Evolutionary conservation across 1,140 invertebrate genomes (phyloP), one percentile per base, ranked within the genome.

Genomic region (Hesperophylax magnus): DNA sequence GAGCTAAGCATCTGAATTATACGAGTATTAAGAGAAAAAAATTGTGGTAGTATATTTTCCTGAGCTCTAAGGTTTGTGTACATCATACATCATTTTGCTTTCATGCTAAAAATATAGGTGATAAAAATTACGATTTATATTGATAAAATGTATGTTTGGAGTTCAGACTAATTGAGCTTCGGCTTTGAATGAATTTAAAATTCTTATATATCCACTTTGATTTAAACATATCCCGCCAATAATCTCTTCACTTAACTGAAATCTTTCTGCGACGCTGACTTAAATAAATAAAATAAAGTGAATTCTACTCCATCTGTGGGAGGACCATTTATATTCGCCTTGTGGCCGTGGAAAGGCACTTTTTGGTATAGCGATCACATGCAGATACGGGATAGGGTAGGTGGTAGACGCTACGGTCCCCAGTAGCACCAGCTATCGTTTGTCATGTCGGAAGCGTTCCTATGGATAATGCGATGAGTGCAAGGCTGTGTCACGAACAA

Each of bases 381-480:
- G 80, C 80, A 80, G 71, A 81, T 77, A 71, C 9, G 53, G 72
- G 79, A 52, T 27, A 18, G 60, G 61, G 20, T 65, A 24, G 34
- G 34, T 39, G 9, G 9, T 3, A 39, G 34, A 39, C 9, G 1
- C 53, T 39, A 18, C 17, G n/a, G 17, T 2, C 17, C 63, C 53
- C 31, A n/a, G 39, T 27, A 24, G 18, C 18, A 27, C 47, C 74
- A 27, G 54, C 67, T 60, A 78, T 82, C 81, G 78, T 82, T 82
- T 82, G 81, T 82, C 81, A 82, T 82, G 78, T 82, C 78, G 67
- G 53, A 67, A 77, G 76, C 78, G 77, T 78, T 69, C 58, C 71
- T 9, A 5, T 0, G 74, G 72, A 78, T 82, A 82, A 82, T 80
- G 75, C 80, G 80, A 78, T 78, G 77, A 81, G 80, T 81, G 81